phyloP scores from a whole-genome alignment of 2,113 vertebrate genomes.

The Rhinoderma darwinii region DNA sequence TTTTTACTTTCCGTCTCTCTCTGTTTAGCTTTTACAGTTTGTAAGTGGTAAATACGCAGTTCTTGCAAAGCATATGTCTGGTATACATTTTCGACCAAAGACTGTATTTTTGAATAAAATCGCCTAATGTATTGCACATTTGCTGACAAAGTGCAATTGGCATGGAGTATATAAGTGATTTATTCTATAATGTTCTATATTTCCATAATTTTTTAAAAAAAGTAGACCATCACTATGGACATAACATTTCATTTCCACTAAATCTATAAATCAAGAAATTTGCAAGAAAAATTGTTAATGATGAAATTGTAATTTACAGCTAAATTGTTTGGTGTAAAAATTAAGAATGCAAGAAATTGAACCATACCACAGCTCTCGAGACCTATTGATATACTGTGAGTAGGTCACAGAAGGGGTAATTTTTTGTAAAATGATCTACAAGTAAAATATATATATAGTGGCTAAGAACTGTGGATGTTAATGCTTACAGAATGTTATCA shows the following conservation, averaged over 20 bases:
- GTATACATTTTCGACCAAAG: background rate
- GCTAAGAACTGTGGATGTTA: too few relatives aligned
- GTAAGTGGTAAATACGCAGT: background rate
- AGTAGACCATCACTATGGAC: background rate
- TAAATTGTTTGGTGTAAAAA: background rate
- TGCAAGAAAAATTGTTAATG: background rate
- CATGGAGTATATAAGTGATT: background rate
- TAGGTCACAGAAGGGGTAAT: too few relatives aligned
- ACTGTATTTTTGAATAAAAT: background rate
- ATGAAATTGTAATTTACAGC: too few relatives aligned
- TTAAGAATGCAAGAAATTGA: background rate
- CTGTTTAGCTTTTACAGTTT: constrained; percentile 31
- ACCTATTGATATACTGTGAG: too few relatives aligned
- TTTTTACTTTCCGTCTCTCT: constrained; percentile 52
- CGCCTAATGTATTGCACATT: background rate
- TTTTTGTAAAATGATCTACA: too few relatives aligned
- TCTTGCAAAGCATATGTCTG: background rate
- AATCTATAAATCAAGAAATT: background rate
- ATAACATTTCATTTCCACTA: background rate
- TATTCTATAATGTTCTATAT: background rate
- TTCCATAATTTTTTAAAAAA: background rate
- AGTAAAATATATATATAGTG: too few relatives aligned
- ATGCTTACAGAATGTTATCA: too few relatives aligned
- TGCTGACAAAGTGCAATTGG: background rate
- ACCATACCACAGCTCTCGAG: background rate